These are phyloP conservation scores for Mastomys coucha DNA, from an alignment of 2,113 vertebrate species.

Conservation along the genomic window DNA sequence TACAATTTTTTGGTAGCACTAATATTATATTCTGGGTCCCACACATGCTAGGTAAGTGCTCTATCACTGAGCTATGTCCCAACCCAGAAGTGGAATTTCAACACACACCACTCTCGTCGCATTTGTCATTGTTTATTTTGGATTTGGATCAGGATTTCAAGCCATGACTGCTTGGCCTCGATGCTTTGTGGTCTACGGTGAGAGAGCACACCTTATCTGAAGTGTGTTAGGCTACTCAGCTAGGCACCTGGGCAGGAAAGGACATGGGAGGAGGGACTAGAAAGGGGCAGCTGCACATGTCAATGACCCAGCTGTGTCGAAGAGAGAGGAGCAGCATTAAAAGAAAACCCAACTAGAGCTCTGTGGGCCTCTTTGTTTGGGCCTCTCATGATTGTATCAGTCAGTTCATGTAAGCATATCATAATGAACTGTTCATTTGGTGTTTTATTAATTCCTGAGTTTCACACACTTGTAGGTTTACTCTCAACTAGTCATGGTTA, in stretches of 20 bases:
- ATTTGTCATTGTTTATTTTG: neutral
- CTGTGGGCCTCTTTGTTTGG: constrained; percentile 23
- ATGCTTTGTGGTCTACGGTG: neutral
- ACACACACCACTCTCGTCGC: neutral
- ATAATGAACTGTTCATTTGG: neutral
- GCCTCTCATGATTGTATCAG: neutral
- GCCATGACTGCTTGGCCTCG: neutral
- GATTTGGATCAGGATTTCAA: neutral
- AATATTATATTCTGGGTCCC: neutral
- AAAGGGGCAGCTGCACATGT: neutral
- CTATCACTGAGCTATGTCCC: neutral
- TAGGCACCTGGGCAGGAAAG: neutral
- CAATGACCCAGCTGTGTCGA: neutral
- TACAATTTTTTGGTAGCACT: neutral
- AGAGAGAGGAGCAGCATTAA: neutral
- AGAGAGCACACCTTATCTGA: neutral
- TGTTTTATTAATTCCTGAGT: neutral
- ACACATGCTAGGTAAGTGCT: too few relatives aligned
- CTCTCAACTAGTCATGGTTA: neutral
- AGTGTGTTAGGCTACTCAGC: neutral
- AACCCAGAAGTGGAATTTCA: neutral
- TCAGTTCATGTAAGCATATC: neutral
- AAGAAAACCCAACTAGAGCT: neutral
- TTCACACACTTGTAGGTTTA: neutral
- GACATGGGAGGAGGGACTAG: too few relatives aligned